Conservation (phyloP, 2,888 invertebrate genomes). For the Rhorus exstirpatorius region DNA sequence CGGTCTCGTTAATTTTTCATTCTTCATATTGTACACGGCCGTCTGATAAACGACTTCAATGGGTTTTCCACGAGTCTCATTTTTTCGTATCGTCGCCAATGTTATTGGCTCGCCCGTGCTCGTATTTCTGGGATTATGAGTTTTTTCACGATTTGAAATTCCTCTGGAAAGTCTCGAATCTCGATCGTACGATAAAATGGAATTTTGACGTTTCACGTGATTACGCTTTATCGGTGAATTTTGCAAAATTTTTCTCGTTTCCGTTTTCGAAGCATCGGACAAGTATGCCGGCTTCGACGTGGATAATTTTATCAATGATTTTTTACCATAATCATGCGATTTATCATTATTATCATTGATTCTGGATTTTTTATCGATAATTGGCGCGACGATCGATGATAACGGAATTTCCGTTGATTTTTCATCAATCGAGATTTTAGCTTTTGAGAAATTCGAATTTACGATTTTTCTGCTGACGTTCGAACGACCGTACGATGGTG, state of each 20-base stretch:
- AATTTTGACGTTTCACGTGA: slow-evolving; percentile 1
- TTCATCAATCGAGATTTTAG: neutral
- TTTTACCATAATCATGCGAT: neutral
- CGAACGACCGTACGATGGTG: neutral
- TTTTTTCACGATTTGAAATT: slow-evolving; percentile 13
- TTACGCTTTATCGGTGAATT: neutral
- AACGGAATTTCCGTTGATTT: slow-evolving; percentile 7
- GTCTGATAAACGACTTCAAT: slow-evolving; percentile 82
- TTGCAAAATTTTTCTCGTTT: slow-evolving; percentile 34
- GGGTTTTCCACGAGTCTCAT: slow-evolving; percentile 71
- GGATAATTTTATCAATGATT: slow-evolving; percentile 10
- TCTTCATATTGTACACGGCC: slow-evolving; percentile 82
- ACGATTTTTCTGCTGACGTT: slow-evolving; percentile 1
- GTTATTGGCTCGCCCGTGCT: slow-evolving; percentile 19
- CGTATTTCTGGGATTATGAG: slow-evolving; percentile 6
- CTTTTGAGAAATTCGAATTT: slow-evolving; percentile 24
- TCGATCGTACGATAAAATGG: slow-evolving; percentile 36
- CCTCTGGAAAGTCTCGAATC: slow-evolving; percentile 16
- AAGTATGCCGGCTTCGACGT: slow-evolving; percentile 16
- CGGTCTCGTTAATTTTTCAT: slow-evolving; percentile 79
- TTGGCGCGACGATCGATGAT: neutral
- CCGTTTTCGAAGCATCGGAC: neutral
- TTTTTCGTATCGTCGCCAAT: slow-evolving; percentile 36
- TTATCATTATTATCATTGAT: slow-evolving; percentile 31
- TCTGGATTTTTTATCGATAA: slow-evolving; percentile 25